Evolutionary conservation across 2,113 vertebrate genomes (phyloP), one percentile per base, ranked within the genome.

Genomic region (Stercorarius parasiticus): DNA sequence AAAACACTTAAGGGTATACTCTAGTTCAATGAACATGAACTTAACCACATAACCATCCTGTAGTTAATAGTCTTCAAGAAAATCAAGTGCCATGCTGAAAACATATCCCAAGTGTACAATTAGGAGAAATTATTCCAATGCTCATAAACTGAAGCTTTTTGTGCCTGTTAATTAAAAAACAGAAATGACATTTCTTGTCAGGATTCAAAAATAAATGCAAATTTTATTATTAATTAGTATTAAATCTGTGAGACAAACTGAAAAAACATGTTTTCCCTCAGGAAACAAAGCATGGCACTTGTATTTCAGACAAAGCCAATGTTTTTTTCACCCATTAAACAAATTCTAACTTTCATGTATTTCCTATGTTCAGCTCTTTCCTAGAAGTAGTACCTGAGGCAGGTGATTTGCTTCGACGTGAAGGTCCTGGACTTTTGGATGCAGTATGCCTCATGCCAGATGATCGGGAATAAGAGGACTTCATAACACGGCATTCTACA

Each of bases 351-450:
- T 59, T 86, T 11, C 0, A 2, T 15, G 2, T n/a, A 32, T 82
- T 92, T 53, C 18, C 22, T 1, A 0, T 9, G 4, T 25, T 72
- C 32, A 86, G 50, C 8, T 43, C 45, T 73, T 84, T 65, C 26
- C 62, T 11, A 47, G 29, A 43, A 70, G 64, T 4, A 97, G 64
- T 98, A 99, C 99, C 99, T 98, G 99, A 98, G 85, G 98, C 98
- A 30, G 99, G 99, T 42, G 99, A 99, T 91, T 99, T 99, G 98
- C 98, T 99, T 95, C 99, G 98, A 13, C 99, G 98, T 10, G 98
- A 98, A 38, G 95, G 91, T 76, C 98, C 98, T 4, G 99, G 99
- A 93, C 99, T 99, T 97, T 99, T 99, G 70, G 97, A 98, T n/a
- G 98, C 98, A 36, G 97, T 38, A 64, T 98, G 81, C 52, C 98